These are phyloP conservation scores for Drosophila anomalata DNA, from an alignment of 2,888 invertebrate species.

Conservation along the genomic window DNA sequence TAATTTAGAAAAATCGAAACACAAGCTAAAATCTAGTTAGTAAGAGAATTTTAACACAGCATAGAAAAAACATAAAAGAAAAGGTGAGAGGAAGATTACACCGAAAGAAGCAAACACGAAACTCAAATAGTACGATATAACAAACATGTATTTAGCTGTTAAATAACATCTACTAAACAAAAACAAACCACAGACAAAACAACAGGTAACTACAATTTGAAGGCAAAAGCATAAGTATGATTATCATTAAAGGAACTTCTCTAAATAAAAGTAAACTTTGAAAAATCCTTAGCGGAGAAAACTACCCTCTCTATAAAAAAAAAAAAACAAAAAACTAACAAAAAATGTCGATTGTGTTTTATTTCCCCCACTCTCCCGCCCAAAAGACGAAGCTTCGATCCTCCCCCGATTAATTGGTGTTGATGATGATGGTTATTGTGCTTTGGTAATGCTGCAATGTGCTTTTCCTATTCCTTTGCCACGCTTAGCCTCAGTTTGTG, in stretches of 20 bases:
- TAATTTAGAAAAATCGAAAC: conserved; percentile 42
- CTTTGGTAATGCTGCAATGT: conserved; percentile 55
- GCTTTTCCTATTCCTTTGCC: conserved; percentile 41
- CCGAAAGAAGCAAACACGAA: conserved; percentile 42
- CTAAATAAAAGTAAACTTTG: conserved; percentile 79
- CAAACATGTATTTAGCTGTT: conserved; percentile 75
- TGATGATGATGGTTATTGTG: conserved; percentile 43
- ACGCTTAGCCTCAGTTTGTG: conserved; percentile 44
- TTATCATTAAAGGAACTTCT: conserved; percentile 79
- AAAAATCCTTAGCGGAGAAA: conserved; percentile 77
- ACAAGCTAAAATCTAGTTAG: conserved; percentile 51
- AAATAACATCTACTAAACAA: conserved; percentile 67
- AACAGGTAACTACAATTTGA: conserved; percentile 9
- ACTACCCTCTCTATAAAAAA: conserved; percentile 74
- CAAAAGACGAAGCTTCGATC: conserved; percentile 29
- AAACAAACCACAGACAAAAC: conserved; percentile 49
- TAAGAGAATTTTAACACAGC: conserved; percentile 76
- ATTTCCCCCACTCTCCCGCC: conserved; percentile 55
- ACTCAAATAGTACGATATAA: conserved; percentile 64
- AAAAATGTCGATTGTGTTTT: conserved; percentile 69
- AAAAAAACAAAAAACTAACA: conserved; percentile 52
- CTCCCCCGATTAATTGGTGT: conserved; percentile 39
- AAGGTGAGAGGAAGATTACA: conserved; percentile 50
- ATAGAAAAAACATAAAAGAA: conserved; percentile 48
- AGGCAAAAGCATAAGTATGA: conserved; percentile 68